Percentiles rank a stretch among this genome's conserved stretches.
Conservation (phyloP, 2,888 invertebrate species). For the Scaptomyza tumidula region DNA sequence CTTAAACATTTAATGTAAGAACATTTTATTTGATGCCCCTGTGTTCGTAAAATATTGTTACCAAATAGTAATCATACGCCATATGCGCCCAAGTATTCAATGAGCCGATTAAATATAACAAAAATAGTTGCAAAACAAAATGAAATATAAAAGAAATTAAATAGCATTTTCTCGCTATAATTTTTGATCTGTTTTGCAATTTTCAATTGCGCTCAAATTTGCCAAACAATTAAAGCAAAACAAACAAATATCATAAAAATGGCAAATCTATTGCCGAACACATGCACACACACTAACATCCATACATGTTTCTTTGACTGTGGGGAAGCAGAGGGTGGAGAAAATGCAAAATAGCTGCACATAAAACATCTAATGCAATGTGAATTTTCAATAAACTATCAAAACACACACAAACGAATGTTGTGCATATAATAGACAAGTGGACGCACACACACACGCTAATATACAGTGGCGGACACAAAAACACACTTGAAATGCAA, state of each 20-base stretch:
- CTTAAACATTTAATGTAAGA: too few species aligned
- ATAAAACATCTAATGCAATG: conserved; percentile 50
- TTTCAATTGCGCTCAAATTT: conserved; percentile 75
- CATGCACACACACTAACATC: background rate
- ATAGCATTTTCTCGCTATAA: conserved; percentile 47
- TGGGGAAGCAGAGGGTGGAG: background rate
- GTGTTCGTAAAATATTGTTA: too few species aligned
- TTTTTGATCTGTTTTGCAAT: conserved; percentile 45
- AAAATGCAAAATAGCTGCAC: conserved; percentile 38
- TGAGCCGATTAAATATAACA: conserved; percentile 36
- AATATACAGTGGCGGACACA: conserved; percentile 13
- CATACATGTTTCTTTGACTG: conserved; percentile 1
- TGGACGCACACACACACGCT: conserved; percentile 39
- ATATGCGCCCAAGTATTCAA: conserved; percentile 32
- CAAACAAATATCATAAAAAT: conserved; percentile 65
- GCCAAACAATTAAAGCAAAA: conserved; percentile 72
- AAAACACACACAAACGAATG: conserved; percentile 36
- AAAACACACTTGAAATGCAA: conserved; percentile 75
- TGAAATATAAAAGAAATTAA: conserved; percentile 27
- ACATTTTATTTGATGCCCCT: too few species aligned
- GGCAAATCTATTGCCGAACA: conserved; percentile 65
- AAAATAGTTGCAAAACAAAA: conserved; percentile 21
- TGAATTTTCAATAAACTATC: conserved; percentile 63
- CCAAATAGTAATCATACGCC: conserved; percentile 40
- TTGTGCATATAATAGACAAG: conserved; percentile 56